Conservation (phyloP, 1,140 invertebrate species). For the Archegozetes longisetosus region DNA sequence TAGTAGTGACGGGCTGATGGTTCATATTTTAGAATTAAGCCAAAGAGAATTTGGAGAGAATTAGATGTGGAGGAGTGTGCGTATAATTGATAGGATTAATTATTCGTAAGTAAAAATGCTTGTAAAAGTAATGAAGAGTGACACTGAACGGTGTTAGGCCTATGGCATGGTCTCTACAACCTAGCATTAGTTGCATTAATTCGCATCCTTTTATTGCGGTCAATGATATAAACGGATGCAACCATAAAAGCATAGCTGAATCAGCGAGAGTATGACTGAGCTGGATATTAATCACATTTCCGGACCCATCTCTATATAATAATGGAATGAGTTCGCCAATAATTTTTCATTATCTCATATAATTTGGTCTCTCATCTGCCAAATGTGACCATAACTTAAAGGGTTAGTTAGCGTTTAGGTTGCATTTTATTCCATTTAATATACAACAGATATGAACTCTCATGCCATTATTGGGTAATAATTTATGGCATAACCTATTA, state of each 20-base stretch:
- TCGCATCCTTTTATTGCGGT: not conserved
- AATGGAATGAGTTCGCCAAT: not conserved
- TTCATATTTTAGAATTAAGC: too few species aligned
- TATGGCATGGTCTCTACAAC: not conserved
- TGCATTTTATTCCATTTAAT: too few species aligned
- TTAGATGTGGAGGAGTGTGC: too few species aligned
- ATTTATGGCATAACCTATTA: too few species aligned
- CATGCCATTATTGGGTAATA: too few species aligned
- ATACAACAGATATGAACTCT: too few species aligned
- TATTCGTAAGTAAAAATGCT: not conserved
- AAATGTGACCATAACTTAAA: too few species aligned
- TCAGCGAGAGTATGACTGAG: not conserved
- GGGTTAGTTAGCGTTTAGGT: too few species aligned
- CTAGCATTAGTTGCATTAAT: not conserved
- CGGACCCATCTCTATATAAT: not conserved
- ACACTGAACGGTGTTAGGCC: not conserved
- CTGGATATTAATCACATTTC: not conserved
- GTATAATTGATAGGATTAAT: not conserved
- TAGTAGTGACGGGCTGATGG: too few species aligned
- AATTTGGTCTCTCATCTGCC: too few species aligned
- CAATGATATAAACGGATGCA: not conserved
- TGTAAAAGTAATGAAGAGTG: not conserved
- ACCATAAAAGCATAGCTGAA: not conserved
- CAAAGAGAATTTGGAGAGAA: too few species aligned
- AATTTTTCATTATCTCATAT: too few species aligned